Evolutionary conservation across 2,797 vertebrate species (phyloP).

Genomic region (Scolopax bukidnonensis): DNA sequence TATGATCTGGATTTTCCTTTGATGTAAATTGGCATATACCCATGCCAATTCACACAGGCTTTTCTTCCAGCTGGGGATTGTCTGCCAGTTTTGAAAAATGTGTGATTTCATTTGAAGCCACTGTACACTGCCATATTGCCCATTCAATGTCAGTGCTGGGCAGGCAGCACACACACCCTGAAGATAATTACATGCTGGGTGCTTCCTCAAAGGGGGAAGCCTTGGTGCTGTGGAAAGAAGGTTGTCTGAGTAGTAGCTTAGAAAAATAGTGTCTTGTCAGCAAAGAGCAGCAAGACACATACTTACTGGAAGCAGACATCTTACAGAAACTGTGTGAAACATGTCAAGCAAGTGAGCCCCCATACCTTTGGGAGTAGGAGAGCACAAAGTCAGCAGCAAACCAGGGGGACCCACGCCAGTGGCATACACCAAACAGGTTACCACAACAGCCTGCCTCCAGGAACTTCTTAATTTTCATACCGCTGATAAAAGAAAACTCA

Average conservation of each 20-base stretch:
- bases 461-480: neutral
- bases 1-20: neutral
- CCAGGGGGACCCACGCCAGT: neutral
- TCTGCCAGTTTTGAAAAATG: neutral
- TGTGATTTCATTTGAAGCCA: neutral
- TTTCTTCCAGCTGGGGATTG: neutral
- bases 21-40: neutral
- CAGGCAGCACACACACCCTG: neutral
- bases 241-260: neutral
- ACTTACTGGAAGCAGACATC: neutral
- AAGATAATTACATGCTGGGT: neutral
- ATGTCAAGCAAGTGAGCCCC: neutral
- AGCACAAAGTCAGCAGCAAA: neutral
- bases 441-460: neutral
- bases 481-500: neutral
- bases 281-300: neutral
- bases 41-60: neutral
- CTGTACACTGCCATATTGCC: neutral
- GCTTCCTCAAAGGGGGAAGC: rapidly evolving
- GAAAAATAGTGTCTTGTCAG: neutral
- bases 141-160: neutral
- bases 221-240: neutral
- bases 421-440: neutral
- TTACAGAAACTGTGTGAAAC: neutral
- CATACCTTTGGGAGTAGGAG: neutral